phyloP scores from a whole-genome alignment of 2,888 invertebrate genomes.

The Tillus elongatus region DNA sequence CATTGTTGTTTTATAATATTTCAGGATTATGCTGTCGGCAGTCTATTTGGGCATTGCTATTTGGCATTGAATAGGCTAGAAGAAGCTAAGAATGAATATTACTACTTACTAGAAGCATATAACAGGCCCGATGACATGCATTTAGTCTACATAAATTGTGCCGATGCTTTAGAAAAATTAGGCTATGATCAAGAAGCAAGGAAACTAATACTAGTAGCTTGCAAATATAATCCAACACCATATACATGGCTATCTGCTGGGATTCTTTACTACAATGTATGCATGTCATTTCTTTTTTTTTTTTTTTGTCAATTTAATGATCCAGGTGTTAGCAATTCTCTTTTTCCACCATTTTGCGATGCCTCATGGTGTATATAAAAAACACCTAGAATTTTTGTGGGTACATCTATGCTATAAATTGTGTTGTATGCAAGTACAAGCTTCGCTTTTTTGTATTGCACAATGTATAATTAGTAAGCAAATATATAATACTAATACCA shows the following conservation, averaged over 20 bases:
- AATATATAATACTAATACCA: too few relatives aligned
- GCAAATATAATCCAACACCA: constrained; percentile 35
- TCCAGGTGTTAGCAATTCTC: too few relatives aligned
- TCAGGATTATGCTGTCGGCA: constrained; percentile 32
- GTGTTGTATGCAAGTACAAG: too few relatives aligned
- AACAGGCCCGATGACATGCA: constrained; percentile 34
- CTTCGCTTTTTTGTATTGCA: too few relatives aligned
- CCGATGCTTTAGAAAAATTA: constrained; percentile 25
- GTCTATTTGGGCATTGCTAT: constrained; percentile 34
- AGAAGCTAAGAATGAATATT: constrained; percentile 31
- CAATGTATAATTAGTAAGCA: too few relatives aligned
- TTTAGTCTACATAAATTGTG: constrained; percentile 32
- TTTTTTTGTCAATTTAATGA: too few relatives aligned
- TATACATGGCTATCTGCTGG: constrained; percentile 35
- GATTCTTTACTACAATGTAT: constrained; percentile 26
- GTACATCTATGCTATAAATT: too few relatives aligned
- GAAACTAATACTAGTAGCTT: constrained; percentile 32
- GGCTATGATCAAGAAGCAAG: constrained; percentile 32
- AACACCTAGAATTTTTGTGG: too few relatives aligned
- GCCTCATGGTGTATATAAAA: too few relatives aligned
- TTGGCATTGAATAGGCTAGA: constrained; percentile 25
- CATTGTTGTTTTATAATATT: constrained; percentile 16
- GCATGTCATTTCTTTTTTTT: too few relatives aligned
- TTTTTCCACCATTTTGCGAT: too few relatives aligned
- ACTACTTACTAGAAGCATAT: constrained; percentile 29